phyloP scores from a whole-genome alignment of 2,113 vertebrate genomes.

The Engystomops pustulosus region DNA sequence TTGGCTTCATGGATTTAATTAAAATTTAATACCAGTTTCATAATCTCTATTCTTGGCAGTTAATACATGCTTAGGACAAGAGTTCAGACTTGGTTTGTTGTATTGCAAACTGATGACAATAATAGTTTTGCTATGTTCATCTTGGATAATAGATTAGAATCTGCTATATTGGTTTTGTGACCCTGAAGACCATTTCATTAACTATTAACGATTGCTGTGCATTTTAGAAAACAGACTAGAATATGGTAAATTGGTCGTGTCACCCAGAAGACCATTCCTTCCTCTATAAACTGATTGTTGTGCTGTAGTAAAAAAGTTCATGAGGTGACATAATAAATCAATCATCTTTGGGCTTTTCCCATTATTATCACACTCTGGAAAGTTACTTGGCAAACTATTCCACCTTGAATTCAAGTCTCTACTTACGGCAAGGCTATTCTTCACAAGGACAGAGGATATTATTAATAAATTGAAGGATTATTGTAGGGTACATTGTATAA shows the following conservation, averaged over 20 bases:
- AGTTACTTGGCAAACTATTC: constrained; percentile 77
- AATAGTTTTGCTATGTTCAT: too few relatives aligned
- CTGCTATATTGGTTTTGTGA: too few relatives aligned
- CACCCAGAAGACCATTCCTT: constrained; percentile 70
- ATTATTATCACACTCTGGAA: constrained; percentile 66
- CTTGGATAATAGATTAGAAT: too few relatives aligned
- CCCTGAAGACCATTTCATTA: too few relatives aligned
- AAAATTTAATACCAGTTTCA: too few relatives aligned
- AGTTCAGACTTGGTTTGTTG: too few relatives aligned
- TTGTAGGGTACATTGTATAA: constrained; percentile 67
- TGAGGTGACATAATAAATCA: constrained; percentile 75
- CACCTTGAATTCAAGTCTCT: constrained; percentile 75
- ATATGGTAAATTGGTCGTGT: constrained; percentile 49
- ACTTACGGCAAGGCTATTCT: constrained; percentile 73
- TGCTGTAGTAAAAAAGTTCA: constrained; percentile 71
- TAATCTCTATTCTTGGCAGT: too few relatives aligned
- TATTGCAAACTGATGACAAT: too few relatives aligned
- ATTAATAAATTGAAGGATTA: constrained; percentile 73
- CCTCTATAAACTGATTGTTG: constrained; percentile 70
- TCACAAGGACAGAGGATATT: constrained; percentile 69
- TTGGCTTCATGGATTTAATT: too few relatives aligned
- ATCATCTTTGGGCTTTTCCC: constrained; percentile 74
- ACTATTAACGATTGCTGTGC: too few relatives aligned
- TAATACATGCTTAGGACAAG: too few relatives aligned
- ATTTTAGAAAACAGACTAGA: not conserved